Evolutionary conservation across 2,888 invertebrate species (phyloP).

Genomic region (Abrostola tripartita): DNA sequence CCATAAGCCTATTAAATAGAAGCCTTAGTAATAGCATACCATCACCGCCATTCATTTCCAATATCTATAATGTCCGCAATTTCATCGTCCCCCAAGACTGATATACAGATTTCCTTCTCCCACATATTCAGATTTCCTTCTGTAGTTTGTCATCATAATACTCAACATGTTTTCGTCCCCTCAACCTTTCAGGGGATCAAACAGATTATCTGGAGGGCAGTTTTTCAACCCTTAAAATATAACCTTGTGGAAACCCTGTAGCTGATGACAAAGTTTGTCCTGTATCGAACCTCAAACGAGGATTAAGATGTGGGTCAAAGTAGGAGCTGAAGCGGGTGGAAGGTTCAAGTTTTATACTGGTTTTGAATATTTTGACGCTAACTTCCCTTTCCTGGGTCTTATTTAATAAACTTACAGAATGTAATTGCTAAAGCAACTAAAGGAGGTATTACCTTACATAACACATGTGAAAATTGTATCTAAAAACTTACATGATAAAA

Average conservation of each 20-base stretch:
- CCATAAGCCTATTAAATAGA: too few species aligned
- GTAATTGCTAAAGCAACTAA: too few species aligned
- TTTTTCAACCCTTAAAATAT: conserved; percentile 46
- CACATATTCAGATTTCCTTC: neutral
- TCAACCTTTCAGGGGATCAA: conserved; percentile 42
- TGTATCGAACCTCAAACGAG: conserved; percentile 62
- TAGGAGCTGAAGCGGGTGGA: conserved; percentile 29
- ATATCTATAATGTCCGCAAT: too few species aligned
- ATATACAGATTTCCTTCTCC: neutral
- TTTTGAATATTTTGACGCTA: too few species aligned
- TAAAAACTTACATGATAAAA: too few species aligned
- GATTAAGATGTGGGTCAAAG: conserved; percentile 42
- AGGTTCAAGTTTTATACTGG: neutral
- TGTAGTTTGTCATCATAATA: conserved; percentile 23
- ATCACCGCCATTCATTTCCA: too few species aligned
- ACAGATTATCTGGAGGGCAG: conserved; percentile 42
- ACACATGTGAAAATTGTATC: too few species aligned
- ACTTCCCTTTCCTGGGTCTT: too few species aligned
- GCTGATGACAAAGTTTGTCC: conserved; percentile 70
- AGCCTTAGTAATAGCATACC: too few species aligned
- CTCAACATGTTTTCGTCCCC: conserved; percentile 26
- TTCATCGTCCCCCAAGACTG: neutral
- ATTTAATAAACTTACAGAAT: too few species aligned
- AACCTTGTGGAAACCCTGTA: conserved; percentile 40
- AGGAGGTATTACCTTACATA: too few species aligned